phyloP scores from a whole-genome alignment of 2,797 vertebrate genomes.

The Prionace glauca region DNA sequence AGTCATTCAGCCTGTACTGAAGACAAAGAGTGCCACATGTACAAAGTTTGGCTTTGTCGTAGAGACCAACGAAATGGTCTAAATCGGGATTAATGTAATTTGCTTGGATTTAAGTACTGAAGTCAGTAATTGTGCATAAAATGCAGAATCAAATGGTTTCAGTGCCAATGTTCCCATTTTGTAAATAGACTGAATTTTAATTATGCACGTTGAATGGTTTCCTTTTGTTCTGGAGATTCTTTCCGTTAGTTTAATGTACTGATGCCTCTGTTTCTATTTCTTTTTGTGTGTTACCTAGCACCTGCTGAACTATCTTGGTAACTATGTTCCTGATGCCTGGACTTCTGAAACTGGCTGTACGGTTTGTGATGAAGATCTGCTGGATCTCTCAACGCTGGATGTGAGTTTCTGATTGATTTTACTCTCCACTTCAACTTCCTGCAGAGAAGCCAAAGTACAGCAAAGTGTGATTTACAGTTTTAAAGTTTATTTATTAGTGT shows the following conservation, averaged over 20 bases:
- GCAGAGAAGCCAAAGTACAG: neutral
- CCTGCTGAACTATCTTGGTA: constrained; percentile 87
- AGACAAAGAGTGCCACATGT: neutral
- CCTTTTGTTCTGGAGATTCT: neutral
- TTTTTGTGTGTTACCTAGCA: constrained; percentile 60
- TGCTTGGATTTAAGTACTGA: neutral
- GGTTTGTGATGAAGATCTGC: constrained; percentile 69
- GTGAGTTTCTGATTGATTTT: constrained; percentile 61
- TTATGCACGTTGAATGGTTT: neutral
- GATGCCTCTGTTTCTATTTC: neutral
- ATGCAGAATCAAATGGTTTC: neutral
- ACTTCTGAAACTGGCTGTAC: constrained; percentile 79
- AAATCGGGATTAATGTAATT: neutral
- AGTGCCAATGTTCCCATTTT: neutral
- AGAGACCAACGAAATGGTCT: neutral
- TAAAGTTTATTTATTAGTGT: too few relatives aligned
- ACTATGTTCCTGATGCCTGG: constrained; percentile 93
- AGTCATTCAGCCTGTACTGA: neutral
- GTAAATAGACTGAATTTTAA: neutral
- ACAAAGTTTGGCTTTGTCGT: neutral
- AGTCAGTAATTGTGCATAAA: neutral
- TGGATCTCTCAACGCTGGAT: constrained; percentile 69
- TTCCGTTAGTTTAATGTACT: neutral
- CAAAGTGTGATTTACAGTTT: neutral
- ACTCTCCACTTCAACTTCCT: too few relatives aligned